These are phyloP conservation scores for Drosophila ogumai DNA, from an alignment of 1,140 invertebrate genomes.

Conservation along the genomic window DNA sequence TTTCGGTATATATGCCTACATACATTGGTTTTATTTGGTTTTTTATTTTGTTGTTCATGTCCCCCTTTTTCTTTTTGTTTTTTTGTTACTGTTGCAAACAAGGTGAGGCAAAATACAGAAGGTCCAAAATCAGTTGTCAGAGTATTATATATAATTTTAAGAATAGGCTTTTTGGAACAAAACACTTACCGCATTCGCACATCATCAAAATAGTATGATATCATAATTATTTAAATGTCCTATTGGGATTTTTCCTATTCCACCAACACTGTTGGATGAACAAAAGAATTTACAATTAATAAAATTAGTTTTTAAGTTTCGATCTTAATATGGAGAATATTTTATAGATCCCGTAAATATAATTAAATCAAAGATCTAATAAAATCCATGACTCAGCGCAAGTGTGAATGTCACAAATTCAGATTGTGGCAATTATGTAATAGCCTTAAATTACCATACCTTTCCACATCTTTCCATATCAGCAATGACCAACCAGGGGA, in stretches of 20 bases:
- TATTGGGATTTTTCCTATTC: neutral
- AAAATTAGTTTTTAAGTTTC: neutral
- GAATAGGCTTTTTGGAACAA: neutral
- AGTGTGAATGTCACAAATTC: slow-evolving; percentile 8
- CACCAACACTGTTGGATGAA: neutral
- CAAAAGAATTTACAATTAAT: neutral
- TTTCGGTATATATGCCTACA: slow-evolving; percentile 8
- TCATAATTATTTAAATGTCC: neutral
- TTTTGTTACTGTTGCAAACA: slow-evolving; percentile 2
- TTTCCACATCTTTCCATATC: slow-evolving; percentile 17
- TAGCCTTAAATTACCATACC: slow-evolving; percentile 16
- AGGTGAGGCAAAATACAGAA: neutral
- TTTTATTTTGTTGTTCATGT: neutral
- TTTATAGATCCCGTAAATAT: no score
- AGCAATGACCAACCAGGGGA: slow-evolving; percentile 1
- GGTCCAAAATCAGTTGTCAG: slow-evolving; percentile 5
- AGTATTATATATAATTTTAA: neutral
- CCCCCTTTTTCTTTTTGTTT: neutral
- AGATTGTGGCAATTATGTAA: slow-evolving; percentile 33
- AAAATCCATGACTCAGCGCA: slow-evolving; percentile 2
- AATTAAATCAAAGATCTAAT: no score
- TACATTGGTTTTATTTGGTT: slow-evolving; percentile 21
- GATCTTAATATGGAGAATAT: no score
- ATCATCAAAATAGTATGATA: neutral
- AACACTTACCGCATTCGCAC: neutral